Base-by-base conservation (phyloP, 2,888 invertebrate genomes). In the Dyspetes luteomarginatus region DNA sequence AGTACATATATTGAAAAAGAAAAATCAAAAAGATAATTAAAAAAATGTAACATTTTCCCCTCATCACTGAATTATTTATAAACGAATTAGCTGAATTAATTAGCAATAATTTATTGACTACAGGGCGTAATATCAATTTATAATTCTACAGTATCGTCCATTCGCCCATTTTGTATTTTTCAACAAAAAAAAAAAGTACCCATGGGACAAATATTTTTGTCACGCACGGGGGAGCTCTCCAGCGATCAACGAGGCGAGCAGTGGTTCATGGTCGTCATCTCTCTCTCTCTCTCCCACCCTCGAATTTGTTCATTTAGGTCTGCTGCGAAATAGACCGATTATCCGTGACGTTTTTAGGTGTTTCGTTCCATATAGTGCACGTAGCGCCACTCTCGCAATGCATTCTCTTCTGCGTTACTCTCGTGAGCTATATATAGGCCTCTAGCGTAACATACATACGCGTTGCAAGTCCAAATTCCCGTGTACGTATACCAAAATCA, bases 321-420 rank as follows among this genome's bases (percentile, higher is more conserved):
- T 24, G 22, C 12, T 26, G 7, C 65, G 45, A 58, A 58, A 19
- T 22, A 17, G 43, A 50, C 55, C 79, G 75, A 79, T 75, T 75
- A 56, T 69, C 68, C 78, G 78, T 79, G 75, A 79, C 79, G 65
- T 71, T 79, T 79, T 60, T 65, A 75, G 71, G 52, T 58, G 56
- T 65, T 64, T 28, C 58, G 74, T 65, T 56, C 69, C 41, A 41
- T 48, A 4, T 48, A n/a, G 48, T 48, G 48, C 4, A 36, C 22
- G 36, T 36, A 19, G 36, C 24, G 15, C 9, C 12, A 36, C 50
- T 60, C 48, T 72, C 48, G 24, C 50, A 24, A 36, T 12, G 36
- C 36, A 12, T 12, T 12, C 36, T 36, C 36, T 36, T 12, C 36
- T 4, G n/a, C 12, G 36, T 36, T 7, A 36, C 36, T 36, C 36